A percentile compares a stretch with the other conserved stretches of the same genome.
phyloP scores from a whole-genome alignment of 2,113 vertebrate genomes.

The Aldabrachelys gigantea region DNA sequence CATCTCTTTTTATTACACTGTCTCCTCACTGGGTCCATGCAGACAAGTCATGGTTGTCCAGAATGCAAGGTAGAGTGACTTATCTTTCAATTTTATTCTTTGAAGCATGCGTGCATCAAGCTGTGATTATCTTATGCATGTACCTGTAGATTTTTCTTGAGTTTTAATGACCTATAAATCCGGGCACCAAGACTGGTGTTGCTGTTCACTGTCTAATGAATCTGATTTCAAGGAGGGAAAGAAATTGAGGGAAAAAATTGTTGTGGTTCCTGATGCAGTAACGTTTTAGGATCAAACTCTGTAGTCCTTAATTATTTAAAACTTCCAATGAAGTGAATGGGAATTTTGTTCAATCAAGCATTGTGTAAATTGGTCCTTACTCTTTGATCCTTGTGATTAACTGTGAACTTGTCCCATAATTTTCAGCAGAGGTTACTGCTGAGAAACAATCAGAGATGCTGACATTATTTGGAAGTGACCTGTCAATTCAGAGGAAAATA shows the following conservation, averaged over 20 bases:
- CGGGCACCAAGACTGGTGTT: background rate
- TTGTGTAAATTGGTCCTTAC: background rate
- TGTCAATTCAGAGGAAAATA: background rate
- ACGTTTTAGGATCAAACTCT: background rate
- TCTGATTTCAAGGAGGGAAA: background rate
- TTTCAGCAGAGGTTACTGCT: background rate
- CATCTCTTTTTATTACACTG: conserved; percentile 75
- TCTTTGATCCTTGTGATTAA: background rate
- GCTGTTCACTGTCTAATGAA: background rate
- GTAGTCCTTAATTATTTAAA: background rate
- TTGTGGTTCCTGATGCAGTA: background rate
- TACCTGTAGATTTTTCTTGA: background rate
- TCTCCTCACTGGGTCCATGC: conserved; percentile 85
- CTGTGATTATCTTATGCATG: background rate
- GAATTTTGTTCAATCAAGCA: background rate
- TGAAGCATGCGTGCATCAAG: background rate
- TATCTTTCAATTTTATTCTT: conserved; percentile 46
- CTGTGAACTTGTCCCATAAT: background rate
- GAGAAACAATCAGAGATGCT: background rate
- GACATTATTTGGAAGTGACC: background rate
- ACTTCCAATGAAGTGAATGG: background rate
- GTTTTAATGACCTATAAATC: background rate
- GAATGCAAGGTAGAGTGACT: conserved; percentile 92
- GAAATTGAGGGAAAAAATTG: background rate
- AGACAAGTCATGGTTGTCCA: conserved; percentile 99